Evolutionary conservation across 1,140 invertebrate genomes (phyloP), one percentile per base, ranked within the genome.

Genomic region (Metaphire vulgaris): DNA sequence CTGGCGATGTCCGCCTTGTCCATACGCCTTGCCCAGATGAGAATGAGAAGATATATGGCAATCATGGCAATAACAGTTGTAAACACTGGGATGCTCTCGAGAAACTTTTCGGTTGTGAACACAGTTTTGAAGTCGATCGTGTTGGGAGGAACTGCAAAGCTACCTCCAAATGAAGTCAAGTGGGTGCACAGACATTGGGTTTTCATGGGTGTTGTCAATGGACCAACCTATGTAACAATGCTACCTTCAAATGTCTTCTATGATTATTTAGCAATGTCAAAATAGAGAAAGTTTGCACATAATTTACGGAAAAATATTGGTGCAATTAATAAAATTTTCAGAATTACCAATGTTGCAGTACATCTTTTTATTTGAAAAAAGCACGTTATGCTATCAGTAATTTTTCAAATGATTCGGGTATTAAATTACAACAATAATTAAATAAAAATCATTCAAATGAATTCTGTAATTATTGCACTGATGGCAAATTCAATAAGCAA

Each of bases 61-160:
- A 89, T 77, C 0, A 88, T 85, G 12, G 86, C 80, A 67, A 89
- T 85, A 21, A 89, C 86, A 0, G 87, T 88, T n/a, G 80, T 81
- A 76, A 86, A 86, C 26, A 86, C 85, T 14, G 85, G 85, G 2
- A 85, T 82, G 74, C 85, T 86, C 75, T 85, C 84, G 6, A 86
- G 81, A 70, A 83, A 80, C 41, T 81, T 82, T 76, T 86, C 86
- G 76, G 85, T 84, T 31, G 81, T 82, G 82, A 89, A 89, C 0
- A 89, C 88, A 74, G 89, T 89, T 33, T 79, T 82, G 79, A 89
- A 89, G 81, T 89, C 88, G 28, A 89, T 88, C 2, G 88, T 87
- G 80, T 89, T 89, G 0, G 88, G 88, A 30, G 85, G 84, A 0
- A 88, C 86, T 71, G 88, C 87, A 74, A 88, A 88, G 75, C 88